Percentiles rank a stretch among this genome's conserved stretches.
phyloP scores from a whole-genome alignment of 2,113 vertebrate species.

The Ophiodon elongatus region DNA sequence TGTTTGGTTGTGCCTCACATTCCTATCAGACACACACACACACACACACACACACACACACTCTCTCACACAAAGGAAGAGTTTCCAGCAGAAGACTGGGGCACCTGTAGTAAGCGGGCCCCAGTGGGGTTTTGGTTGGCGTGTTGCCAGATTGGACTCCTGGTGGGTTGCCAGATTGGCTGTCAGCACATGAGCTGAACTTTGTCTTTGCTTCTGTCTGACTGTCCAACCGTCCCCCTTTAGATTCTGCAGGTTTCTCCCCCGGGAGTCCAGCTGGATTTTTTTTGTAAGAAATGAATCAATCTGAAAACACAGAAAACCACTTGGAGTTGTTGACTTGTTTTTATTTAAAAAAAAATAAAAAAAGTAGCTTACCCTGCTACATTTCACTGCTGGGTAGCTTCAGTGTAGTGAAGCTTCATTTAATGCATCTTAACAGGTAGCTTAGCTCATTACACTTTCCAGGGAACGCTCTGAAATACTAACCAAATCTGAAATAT shows the following conservation, averaged over 20 bases:
- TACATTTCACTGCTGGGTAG: too few relatives aligned
- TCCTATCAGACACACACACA: neutral
- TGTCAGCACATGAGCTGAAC: conserved; percentile 64
- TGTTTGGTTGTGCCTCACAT: neutral
- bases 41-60: too few relatives aligned
- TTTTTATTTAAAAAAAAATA: neutral
- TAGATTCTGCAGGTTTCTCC: conserved; percentile 18
- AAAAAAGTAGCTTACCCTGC: too few relatives aligned
- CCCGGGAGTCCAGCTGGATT: conserved; percentile 9
- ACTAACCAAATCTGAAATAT: neutral
- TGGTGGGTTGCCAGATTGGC: conserved; percentile 69
- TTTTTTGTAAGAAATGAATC: neutral
- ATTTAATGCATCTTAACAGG: too few relatives aligned
- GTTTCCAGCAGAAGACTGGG: conserved; percentile 15
- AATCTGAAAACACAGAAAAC: conserved; percentile 8
- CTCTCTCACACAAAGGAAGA: neutral
- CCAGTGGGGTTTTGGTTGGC: conserved; percentile 60
- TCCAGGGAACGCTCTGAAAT: neutral
- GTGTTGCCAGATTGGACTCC: conserved; percentile 59
- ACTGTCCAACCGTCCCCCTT: conserved; percentile 13
- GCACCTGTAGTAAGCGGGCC: conserved; percentile 56
- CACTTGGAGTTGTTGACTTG: neutral
- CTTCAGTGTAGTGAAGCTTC: too few relatives aligned
- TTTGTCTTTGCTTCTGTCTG: conserved; percentile 39
- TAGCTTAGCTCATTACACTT: too few relatives aligned